Evolutionary conservation across 2,888 invertebrate genomes (phyloP).

Genomic region (Troides oblongomaculatus): DNA sequence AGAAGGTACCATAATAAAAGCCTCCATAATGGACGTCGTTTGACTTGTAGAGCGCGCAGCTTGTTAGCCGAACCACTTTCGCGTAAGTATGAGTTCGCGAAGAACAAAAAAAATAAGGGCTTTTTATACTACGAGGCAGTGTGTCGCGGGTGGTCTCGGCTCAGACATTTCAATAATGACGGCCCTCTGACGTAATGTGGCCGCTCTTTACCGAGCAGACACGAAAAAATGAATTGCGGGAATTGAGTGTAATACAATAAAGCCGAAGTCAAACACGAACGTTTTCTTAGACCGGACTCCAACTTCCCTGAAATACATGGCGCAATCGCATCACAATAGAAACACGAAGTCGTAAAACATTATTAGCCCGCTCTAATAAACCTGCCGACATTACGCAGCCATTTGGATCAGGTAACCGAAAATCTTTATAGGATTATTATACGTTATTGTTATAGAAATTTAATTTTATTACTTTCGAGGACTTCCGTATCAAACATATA

Average conservation of each 20-base stretch:
- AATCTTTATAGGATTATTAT: constrained; percentile 12
- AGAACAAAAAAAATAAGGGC: constrained; percentile 39
- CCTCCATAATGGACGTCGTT: constrained; percentile 14
- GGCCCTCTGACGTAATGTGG: constrained; percentile 59
- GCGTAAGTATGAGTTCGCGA: constrained; percentile 34
- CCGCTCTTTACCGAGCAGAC: constrained; percentile 51
- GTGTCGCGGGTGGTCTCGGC: constrained; percentile 69
- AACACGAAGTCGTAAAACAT: constrained; percentile 48
- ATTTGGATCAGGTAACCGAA: constrained; percentile 22
- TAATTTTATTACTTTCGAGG: neutral
- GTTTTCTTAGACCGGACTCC: constrained; percentile 36
- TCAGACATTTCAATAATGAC: constrained; percentile 69
- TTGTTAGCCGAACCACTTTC: constrained; percentile 29
- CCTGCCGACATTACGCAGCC: constrained; percentile 33
- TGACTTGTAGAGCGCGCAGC: constrained; percentile 18
- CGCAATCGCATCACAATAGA: constrained; percentile 49
- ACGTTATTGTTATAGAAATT: neutral
- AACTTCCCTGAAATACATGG: constrained; percentile 57
- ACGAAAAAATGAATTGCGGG: constrained; percentile 59
- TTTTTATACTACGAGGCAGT: constrained; percentile 51
- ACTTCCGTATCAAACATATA: neutral
- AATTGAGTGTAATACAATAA: constrained; percentile 60
- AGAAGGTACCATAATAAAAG: constrained; percentile 23
- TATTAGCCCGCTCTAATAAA: constrained; percentile 50
- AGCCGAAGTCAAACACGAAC: constrained; percentile 43